A percentile compares a stretch with the other conserved stretches of the same genome.
Conservation (phyloP, 2,113 vertebrate species). For the Taurulus bubalis region DNA sequence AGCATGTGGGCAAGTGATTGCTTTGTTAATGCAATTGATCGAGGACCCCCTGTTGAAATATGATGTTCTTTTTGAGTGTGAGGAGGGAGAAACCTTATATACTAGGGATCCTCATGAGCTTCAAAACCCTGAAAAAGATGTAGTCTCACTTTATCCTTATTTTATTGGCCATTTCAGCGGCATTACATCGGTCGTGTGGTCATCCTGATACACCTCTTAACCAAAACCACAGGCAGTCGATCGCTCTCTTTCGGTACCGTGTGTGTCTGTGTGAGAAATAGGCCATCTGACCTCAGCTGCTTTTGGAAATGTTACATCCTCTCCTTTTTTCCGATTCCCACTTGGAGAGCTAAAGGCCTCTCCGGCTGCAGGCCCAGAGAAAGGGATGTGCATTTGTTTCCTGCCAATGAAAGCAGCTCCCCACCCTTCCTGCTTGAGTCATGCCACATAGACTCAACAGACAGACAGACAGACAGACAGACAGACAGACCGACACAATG, state of each 20-base stretch:
- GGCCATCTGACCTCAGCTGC: constrained; percentile 65
- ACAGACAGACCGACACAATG: too few relatives aligned
- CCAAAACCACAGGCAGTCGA: constrained; percentile 55
- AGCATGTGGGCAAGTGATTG: not conserved
- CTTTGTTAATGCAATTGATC: not conserved
- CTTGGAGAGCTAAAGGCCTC: constrained; percentile 46
- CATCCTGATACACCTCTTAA: constrained; percentile 29
- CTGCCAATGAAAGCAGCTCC: constrained; percentile 78
- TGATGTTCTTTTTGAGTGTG: not conserved
- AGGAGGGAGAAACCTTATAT: not conserved
- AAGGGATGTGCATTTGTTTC: constrained; percentile 80
- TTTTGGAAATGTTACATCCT: constrained; percentile 70
- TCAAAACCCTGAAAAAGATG: not conserved
- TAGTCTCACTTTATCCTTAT: constrained; percentile 6
- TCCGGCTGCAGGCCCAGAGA: constrained; percentile 59
- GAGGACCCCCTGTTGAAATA: not conserved
- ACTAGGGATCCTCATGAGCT: not conserved
- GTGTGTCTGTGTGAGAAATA: constrained; percentile 40
- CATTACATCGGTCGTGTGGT: constrained; percentile 48
- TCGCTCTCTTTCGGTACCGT: constrained; percentile 23
- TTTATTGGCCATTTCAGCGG: constrained; percentile 37
- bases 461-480: constrained; percentile 28
- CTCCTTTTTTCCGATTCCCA: constrained; percentile 66
- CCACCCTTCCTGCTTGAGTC: constrained; percentile 81
- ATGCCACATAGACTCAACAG: constrained; percentile 71